phyloP scores from a whole-genome alignment of 2,888 invertebrate genomes.

The Acleris cristana region DNA sequence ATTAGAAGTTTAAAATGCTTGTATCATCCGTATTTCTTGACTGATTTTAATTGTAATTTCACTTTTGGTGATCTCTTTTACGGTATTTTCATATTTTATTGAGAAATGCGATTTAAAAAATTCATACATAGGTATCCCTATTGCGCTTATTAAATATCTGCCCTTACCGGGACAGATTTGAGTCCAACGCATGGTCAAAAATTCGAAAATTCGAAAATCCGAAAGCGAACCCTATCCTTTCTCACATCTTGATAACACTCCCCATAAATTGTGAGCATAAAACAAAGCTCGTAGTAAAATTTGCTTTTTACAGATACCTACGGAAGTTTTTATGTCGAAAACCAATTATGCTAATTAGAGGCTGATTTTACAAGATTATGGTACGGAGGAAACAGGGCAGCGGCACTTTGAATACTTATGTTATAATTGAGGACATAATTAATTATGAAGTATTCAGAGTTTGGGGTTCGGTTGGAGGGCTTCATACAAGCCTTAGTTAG shows the following conservation, averaged over 20 bases:
- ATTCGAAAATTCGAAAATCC: no score
- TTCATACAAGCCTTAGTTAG: background rate
- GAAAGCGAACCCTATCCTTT: conserved; percentile 17
- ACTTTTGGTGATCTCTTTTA: no score
- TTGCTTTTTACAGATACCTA: conserved; percentile 30
- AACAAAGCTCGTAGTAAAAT: conserved; percentile 26
- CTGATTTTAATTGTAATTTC: no score
- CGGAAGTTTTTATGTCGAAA: conserved; percentile 24
- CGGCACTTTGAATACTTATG: conserved; percentile 21
- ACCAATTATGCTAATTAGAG: conserved; percentile 34
- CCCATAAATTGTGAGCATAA: conserved; percentile 23
- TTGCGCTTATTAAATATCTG: no score
- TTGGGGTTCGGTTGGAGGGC: background rate
- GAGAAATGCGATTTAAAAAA: no score
- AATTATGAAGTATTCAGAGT: conserved; percentile 37
- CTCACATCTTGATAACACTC: conserved; percentile 28
- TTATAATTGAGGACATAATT: conserved; percentile 39
- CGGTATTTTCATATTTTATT: no score
- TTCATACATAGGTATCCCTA: no score
- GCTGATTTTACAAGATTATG: conserved; percentile 31
- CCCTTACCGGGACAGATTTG: no score
- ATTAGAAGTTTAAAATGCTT: no score
- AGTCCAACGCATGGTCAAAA: no score
- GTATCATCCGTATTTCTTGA: no score
- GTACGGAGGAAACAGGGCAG: conserved; percentile 22